These are phyloP conservation scores for Aradophagus sp. DNA, from an alignment of 1,140 invertebrate species.

Conservation along the genomic window DNA sequence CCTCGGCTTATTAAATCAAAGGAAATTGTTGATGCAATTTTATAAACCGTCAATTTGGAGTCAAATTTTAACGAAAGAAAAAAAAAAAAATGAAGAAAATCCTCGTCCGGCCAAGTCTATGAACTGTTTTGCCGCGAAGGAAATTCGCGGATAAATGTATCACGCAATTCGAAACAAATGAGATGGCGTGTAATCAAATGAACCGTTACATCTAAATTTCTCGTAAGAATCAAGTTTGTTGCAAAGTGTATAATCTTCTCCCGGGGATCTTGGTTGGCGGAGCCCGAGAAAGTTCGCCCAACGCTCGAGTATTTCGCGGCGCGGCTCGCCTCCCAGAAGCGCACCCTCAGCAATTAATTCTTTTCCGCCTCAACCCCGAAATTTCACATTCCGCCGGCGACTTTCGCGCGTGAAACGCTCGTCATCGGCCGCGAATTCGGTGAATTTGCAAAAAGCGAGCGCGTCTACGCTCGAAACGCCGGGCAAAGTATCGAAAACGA, in stretches of 20 bases:
- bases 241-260: constrained; percentile 50
- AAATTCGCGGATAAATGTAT: constrained; percentile 24
- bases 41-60: too few relatives aligned
- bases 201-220: constrained; percentile 44
- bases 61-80: too few relatives aligned
- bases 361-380: constrained; percentile 16
- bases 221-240: constrained; percentile 52
- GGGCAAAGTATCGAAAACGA: too few relatives aligned
- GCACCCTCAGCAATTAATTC: constrained; percentile 26
- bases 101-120: constrained; percentile 4
- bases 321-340: constrained; percentile 16
- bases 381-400: constrained; percentile 23
- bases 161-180: constrained; percentile 32
- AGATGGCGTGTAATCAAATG: constrained; percentile 41
- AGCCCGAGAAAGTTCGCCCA: constrained; percentile 13
- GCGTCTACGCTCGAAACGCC: not conserved
- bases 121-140: not conserved
- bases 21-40: too few relatives aligned
- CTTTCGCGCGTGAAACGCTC: constrained; percentile 9
- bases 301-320: constrained; percentile 20
- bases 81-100: not conserved
- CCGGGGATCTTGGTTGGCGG: constrained; percentile 10
- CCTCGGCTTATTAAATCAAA: too few relatives aligned
- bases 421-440: constrained; percentile 13
- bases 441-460: constrained; percentile 7